A percentile compares a stretch with the other conserved stretches of the same genome.
These are phyloP conservation scores for Scolopax mira DNA, from an alignment of 2,113 vertebrate species.

Conservation along the genomic window DNA sequence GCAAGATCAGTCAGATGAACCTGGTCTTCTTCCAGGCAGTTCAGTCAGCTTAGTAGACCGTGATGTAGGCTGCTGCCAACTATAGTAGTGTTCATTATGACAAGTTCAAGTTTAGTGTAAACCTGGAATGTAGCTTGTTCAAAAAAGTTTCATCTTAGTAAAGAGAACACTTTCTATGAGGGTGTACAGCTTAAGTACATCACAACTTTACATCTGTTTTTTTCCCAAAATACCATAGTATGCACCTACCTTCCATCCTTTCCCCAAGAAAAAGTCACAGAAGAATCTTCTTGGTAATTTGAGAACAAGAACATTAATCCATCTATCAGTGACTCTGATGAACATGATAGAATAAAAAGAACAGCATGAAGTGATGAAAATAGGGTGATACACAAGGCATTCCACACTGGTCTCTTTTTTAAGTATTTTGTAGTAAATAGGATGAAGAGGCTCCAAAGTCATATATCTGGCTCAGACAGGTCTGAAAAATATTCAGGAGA, in stretches of 20 bases:
- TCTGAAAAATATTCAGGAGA: not conserved
- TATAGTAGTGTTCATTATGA: not conserved
- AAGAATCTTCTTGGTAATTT: not conserved
- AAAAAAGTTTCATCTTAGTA: not conserved
- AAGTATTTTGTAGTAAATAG: not conserved
- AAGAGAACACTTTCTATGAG: not conserved
- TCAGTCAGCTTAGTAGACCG: not conserved
- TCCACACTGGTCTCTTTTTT: not conserved
- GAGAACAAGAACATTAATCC: not conserved
- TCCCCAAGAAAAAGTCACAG: not conserved
- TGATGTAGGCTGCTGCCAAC: not conserved
- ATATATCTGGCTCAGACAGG: not conserved
- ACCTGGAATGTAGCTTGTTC: not conserved
- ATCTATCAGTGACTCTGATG: not conserved
- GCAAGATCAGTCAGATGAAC: not conserved
- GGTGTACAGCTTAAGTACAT: not conserved
- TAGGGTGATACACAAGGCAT: not conserved
- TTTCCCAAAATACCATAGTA: not conserved
- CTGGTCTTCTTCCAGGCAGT: not conserved
- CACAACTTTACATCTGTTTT: not conserved
- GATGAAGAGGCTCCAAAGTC: not conserved
- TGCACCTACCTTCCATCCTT: not conserved
- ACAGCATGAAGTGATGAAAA: not conserved
- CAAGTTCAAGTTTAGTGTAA: not conserved
- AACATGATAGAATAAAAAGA: not conserved